Base-by-base conservation (phyloP, 1,140 invertebrate genomes). In the Apis dorsata region DNA sequence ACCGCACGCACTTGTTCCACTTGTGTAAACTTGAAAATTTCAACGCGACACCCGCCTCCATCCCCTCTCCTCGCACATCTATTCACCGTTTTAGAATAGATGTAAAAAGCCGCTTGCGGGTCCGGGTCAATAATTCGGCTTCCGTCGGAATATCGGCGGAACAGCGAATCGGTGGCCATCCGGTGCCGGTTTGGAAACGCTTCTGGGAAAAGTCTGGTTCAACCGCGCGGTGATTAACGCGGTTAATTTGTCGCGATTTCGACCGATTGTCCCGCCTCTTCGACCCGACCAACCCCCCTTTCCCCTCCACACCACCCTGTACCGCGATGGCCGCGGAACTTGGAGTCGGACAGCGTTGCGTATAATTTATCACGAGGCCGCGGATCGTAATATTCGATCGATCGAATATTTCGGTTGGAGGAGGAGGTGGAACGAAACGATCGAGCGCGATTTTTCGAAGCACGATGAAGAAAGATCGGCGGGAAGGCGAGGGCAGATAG, bases 211-310 rank as follows among this genome's bases (percentile, higher is more conserved):
- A 89, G 81, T 90, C 69, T 88, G 17, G 84, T 86, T 79, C 85
- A 28, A 76, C 63, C 63, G 59, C 74, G 24, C 1, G 75, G 81
- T 87, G 88, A 90, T 90, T 89, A 90, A 90, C 86, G 88, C 76
- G 86, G 86, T 89, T 90, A 90, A 90, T 90, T 90, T 86, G 88
- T 90, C 88, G 86, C 88, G 89, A 89, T 90, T 90, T 87, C 81
- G 87, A 79, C 84, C 86, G 72, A 63, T 86, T 66, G 76, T 63
- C 15, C 15, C 71, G 1, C 7, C 60, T 24, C 53, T 19, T 9
- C 24, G 7, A 19, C n/a, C 24, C 66, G 24, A 24, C 24, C 24
- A 24, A 24, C 24, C 21, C 15, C 15, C 5, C 57, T 2, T 24
- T 44, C 62, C 72, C 68, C 24, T 15, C 12, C 17, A 9, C 55